Evolutionary conservation across 2,888 invertebrate genomes (phyloP), one percentile per base, ranked within the genome.

Genomic region (Cheilosia pagana): DNA sequence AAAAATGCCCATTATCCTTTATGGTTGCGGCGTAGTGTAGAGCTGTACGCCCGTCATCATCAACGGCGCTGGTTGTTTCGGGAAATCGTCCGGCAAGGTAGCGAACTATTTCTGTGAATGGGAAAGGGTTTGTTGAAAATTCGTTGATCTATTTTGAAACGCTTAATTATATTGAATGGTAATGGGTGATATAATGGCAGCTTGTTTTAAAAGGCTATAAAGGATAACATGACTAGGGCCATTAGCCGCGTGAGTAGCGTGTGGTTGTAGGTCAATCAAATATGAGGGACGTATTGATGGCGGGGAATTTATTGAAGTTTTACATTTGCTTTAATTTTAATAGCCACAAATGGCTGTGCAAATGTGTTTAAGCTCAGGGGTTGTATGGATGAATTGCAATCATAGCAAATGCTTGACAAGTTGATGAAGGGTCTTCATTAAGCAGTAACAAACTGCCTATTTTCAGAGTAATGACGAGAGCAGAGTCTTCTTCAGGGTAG

Each of bases 1-100:
- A 98, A 90, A 96, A 96, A 90, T 97, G 96, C 0, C 96, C 96
- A 89, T 97, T 97, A 89, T 98, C 97, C 48, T 95, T 95, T 76
- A 97, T 92, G 12, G 95, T 95, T 3, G 97, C 96, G 1, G 97
- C 96, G 90, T 97, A 98, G 92, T 98, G 98, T 86, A 98, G 93
- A 0, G 98, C 95, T n/a, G 97, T 97, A 88, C 97, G 93, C 55
- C 95, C 96, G 90, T 96, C 95, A 87, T 94, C 94, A 92, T 97
- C 97, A 59, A 94, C 94, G 68, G 95, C 95, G 85, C 95, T 95
- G 59, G 96, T 93, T 14, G 98, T 97, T 93, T 98, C 97, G 14
- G 98, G 97, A 92, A 98, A 98, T 88, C 97, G 93, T 62, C 95
- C 94, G 3, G 95, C 94, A 81, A 96, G 92, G 90, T 95, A 95